Evolutionary conservation across 2,888 invertebrate genomes (phyloP), one percentile per base, ranked within the genome.

Genomic region (Chymomyza procnemis): DNA sequence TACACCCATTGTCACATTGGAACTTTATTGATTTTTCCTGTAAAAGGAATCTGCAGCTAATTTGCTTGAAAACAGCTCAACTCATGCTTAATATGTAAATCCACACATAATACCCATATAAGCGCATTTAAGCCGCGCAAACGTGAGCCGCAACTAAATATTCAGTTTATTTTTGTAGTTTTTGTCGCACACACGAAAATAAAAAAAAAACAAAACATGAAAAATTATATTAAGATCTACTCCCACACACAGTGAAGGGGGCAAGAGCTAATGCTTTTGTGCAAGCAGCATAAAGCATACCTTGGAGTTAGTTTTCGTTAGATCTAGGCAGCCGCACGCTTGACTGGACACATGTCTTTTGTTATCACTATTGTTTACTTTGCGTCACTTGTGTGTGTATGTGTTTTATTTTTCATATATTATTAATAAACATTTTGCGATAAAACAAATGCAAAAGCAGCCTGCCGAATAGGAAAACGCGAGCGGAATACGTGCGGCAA

Each of bases 1-100:
- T 12, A 58, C 30, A 70, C 70, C 74, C 76, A 71, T 76, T 76
- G 69, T 78, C 72, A 73, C 76, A 79, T 74, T 81, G 78, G 76
- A 74, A 75, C 58, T 79, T 87, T 84, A 84, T 84, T 85, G 84
- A 84, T 84, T 84, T 84, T 87, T 87, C 87, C 85, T 83, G 76
- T 72, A 73, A 64, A 81, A 80, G 84, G 81, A 83, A 80, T 56
- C 66, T 47, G 67, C 69, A 64, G 64, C 50, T 64, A 67, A 22
- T 64, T 47, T 56, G 50, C 57, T 8, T 58, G 21, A 71, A 48
- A 66, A 55, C 61, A 59, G 61, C 55, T 46, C 57, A 46, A 66
- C 69, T 60, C 76, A 69, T 74, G 68, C 63, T 58, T 61, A 60
- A 46, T 63, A 12, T 56, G 30, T 22, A 26, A 22, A 41, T 16